phyloP scores from a whole-genome alignment of 2,113 vertebrate genomes.

The Piaya cayana region DNA sequence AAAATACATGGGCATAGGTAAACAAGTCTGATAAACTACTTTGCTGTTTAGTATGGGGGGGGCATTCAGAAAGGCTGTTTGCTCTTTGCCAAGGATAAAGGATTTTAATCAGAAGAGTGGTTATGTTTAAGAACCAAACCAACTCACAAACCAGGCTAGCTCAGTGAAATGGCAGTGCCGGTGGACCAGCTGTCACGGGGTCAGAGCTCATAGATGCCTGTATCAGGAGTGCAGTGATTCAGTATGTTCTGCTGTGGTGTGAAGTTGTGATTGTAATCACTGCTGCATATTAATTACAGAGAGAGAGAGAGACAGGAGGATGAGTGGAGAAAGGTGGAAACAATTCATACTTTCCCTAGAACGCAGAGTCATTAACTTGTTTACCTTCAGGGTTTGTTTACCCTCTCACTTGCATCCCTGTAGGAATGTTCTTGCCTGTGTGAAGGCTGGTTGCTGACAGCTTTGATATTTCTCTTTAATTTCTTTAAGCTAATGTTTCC shows the following conservation, averaged over 20 bases:
- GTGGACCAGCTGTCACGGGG: background rate
- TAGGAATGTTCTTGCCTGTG: background rate
- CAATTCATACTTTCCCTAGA: background rate
- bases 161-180: background rate
- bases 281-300: background rate
- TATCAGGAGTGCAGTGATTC: background rate
- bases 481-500: background rate
- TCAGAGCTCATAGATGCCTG: background rate
- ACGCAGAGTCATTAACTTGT: background rate
- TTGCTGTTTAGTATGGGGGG: background rate
- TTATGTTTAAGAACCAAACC: background rate
- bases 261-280: background rate
- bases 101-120: background rate
- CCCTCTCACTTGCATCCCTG: background rate
- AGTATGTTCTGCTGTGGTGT: background rate
- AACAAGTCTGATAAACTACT: background rate
- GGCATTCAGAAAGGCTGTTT: background rate
- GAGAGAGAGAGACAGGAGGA: background rate
- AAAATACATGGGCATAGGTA: background rate
- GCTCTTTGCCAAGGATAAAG: background rate
- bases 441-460: background rate
- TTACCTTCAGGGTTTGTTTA: background rate
- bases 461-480: background rate
- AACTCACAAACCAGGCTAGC: background rate
- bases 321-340: background rate